Evolutionary conservation across 2,888 invertebrate genomes (phyloP), one percentile per base, ranked within the genome.

Genomic region (Electrophaes corylata): DNA sequence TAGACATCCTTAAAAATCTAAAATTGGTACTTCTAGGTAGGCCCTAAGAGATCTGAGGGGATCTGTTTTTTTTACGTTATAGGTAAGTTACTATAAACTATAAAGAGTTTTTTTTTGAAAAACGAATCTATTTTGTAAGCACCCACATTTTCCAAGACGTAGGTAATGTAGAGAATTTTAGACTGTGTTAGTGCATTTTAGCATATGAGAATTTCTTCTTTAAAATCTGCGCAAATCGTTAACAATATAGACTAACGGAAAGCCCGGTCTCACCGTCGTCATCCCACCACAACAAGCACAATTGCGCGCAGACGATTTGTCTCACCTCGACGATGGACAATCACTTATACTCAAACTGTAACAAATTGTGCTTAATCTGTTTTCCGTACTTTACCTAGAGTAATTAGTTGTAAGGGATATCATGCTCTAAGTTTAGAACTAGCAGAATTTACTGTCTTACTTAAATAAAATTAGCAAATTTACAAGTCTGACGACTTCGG

Each of bases 301-400:
- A 84, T 82, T 81, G 78, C 78, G 78, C 76, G 81, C 78, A 73
- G 83, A 80, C 78, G 78, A 78, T 79, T 67, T 67, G 69, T 81
- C 79, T 78, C 65, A 63, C 65, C 56, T 65, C 62, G 69, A 67
- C 66, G 71, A 77, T 74, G 66, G 69, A 37, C 37, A 37, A 16
- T 37, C 37, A 37, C 37, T 37, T 10, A 37, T 70, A 73, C 67
- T 72, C 61, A 66, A 79, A 81, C 71, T 71, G 71, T 72, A 75
- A 73, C 78, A 82, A 83, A 83, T 80, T 81, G 72, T 71, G 69
- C 70, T 77, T 77, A 77, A 82, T 81, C 75, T 70, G 70, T 76
- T 59, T 67, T 62, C 44, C 49, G 49, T 69, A 65, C 62, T 23
- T 3, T 20, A 29, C 19, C 37, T 43, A 48, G 37, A 39, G 16